These are phyloP conservation scores for Acanthisitta chloris DNA, from an alignment of 2,113 vertebrate genomes.

Conservation along the genomic window DNA sequence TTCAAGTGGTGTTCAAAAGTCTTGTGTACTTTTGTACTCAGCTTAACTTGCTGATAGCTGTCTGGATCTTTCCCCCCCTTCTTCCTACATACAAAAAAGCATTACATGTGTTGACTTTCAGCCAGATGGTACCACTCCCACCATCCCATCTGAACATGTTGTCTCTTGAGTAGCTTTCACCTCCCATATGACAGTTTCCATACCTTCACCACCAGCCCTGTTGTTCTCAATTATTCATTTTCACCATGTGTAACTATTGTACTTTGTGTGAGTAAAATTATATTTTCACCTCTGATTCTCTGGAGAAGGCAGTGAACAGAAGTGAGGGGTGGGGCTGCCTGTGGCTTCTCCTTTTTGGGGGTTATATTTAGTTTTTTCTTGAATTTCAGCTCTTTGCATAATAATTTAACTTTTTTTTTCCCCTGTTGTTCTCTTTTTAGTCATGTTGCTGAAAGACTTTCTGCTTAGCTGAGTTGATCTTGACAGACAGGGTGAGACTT, in stretches of 20 bases:
- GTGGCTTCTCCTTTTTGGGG: background rate
- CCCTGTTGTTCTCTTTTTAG: background rate
- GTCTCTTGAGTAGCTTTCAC: background rate
- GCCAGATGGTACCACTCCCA: slow-evolving; percentile 39
- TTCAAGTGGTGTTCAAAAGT: background rate
- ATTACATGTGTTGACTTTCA: background rate
- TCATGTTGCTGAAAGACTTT: background rate
- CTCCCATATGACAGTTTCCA: background rate
- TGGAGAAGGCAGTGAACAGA: background rate
- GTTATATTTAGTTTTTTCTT: background rate
- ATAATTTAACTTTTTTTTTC: background rate
- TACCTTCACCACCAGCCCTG: background rate
- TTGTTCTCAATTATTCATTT: background rate
- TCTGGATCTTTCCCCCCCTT: background rate
- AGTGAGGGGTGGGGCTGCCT: background rate
- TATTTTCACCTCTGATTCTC: background rate
- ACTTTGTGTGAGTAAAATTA: background rate
- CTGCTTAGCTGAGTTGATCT: background rate
- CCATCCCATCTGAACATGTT: background rate
- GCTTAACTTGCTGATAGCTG: background rate
- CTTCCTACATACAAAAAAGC: background rate
- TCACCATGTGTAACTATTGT: background rate
- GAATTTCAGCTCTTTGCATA: background rate
- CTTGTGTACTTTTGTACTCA: background rate
- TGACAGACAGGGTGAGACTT: background rate